Conservation (phyloP, 2,797 vertebrate species). For the Sparidentex hasta region DNA sequence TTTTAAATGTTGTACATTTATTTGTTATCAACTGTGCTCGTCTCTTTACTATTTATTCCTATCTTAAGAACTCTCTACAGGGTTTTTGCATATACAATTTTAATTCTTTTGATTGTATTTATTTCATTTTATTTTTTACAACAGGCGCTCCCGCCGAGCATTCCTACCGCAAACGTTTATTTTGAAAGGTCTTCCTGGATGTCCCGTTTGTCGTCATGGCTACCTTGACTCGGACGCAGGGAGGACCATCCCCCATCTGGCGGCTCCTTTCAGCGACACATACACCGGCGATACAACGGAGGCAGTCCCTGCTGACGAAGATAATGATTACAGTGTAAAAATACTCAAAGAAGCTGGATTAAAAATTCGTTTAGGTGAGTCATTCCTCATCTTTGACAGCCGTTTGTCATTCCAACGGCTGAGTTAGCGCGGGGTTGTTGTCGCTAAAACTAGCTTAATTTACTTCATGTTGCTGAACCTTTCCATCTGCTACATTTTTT, state of each 20-base stretch:
- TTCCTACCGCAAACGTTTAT: constrained; percentile 31
- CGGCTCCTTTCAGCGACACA: constrained; percentile 43
- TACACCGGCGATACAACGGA: constrained; percentile 42
- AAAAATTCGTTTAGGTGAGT: constrained; percentile 71
- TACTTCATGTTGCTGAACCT: constrained; percentile 11
- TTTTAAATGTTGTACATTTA: too few relatives aligned
- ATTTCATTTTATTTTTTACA: too few relatives aligned
- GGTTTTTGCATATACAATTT: too few relatives aligned
- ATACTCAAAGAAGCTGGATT: constrained; percentile 45
- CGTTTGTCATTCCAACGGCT: neutral
- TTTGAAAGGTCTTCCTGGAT: constrained; percentile 64
- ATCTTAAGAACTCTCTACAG: too few relatives aligned
- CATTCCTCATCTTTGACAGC: neutral
- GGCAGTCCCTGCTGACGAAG: constrained; percentile 33
- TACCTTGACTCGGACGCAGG: constrained; percentile 9
- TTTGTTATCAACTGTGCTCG: too few relatives aligned
- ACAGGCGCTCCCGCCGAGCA: neutral
- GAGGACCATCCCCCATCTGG: constrained; percentile 80
- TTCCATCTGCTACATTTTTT: constrained; percentile 6
- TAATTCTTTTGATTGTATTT: neutral
- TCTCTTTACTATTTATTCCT: too few relatives aligned
- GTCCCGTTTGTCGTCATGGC: fast-evolving
- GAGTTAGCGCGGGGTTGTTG: neutral
- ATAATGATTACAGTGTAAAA: constrained; percentile 56
- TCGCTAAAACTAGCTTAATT: constrained; percentile 6